A percentile compares a stretch with the other conserved stretches of the same genome.
These are phyloP conservation scores for Regulus satrapa DNA, from an alignment of 2,113 vertebrate species.

Conservation along the genomic window DNA sequence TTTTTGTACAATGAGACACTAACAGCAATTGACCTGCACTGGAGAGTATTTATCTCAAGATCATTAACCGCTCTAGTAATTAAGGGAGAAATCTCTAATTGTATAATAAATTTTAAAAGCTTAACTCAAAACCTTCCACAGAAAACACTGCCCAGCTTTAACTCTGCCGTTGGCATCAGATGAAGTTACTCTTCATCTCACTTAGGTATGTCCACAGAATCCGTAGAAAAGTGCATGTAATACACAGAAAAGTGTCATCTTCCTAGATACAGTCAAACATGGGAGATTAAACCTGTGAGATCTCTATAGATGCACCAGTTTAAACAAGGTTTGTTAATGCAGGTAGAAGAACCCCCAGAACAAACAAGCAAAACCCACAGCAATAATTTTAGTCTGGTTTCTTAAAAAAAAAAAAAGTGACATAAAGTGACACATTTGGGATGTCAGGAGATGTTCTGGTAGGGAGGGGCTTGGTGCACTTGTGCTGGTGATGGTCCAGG, in stretches of 20 bases:
- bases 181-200: neutral
- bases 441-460: neutral
- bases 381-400: neutral
- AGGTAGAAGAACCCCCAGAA: neutral
- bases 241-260: neutral
- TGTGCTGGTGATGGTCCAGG: neutral
- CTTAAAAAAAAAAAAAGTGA: neutral
- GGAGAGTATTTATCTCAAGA: constrained; percentile 17
- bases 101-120: neutral
- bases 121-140: neutral
- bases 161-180: neutral
- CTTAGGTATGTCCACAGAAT: neutral
- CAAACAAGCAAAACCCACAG: neutral
- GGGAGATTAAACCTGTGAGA: neutral
- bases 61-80: neutral
- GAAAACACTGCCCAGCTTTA: neutral
- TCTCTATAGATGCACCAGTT: neutral
- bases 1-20: neutral
- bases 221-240: neutral
- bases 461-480: rapidly evolving
- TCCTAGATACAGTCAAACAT: neutral
- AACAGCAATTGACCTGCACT: neutral
- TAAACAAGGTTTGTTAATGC: neutral
- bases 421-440: neutral
- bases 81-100: constrained; percentile 2